Evolutionary conservation across 2,113 vertebrate genomes (phyloP), one percentile per base, ranked within the genome.

Genomic region (Tychaedon coryphoeus): DNA sequence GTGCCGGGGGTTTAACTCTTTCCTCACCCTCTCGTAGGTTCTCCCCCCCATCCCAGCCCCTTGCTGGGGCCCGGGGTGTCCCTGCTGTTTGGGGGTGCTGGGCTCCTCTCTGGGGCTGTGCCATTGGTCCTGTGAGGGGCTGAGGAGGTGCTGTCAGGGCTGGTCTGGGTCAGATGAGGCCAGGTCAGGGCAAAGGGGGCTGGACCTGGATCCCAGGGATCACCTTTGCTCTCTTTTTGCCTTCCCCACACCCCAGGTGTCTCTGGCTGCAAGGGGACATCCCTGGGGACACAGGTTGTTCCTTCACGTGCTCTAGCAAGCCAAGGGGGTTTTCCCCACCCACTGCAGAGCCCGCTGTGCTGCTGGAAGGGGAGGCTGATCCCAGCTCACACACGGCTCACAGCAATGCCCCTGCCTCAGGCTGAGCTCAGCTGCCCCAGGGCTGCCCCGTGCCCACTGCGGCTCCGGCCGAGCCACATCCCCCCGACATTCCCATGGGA

Each of bases 1-100:
- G 81, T 80, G 87, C 91, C 25, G 88, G 69, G 69, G 54, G 58
- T 69, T 96, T 96, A 96, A 97, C 96, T 93, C 96, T 85, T 96
- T 94, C 93, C 70, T 90, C n/a, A 2, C 95, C 72, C 61, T 70
- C 65, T 69, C 0, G 0, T 12, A 54, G 70, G 45, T 53, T 87
- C 62, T 85, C 24, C 61, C 90, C 62, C 57, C 61, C 61, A 75
- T 64, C 29, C 65, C 70, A 54, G 80, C 48, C 31, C 66, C 28
- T 79, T 1, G 2, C n/a, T 1, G 4, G 26, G 19, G 24, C 17
- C 14, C 6, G 1, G 33, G 67, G 23, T 65, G 34, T 42, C 33
- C 18, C 2, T 1, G 66, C 8, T 33, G 45, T 25, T 72, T 47
- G 20, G 54, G 56, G 89, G 38, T 1, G 1, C 66, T 20, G 64